Evolutionary conservation across 2,888 invertebrate species (phyloP).

Genomic region (Thymelicus acteon): DNA sequence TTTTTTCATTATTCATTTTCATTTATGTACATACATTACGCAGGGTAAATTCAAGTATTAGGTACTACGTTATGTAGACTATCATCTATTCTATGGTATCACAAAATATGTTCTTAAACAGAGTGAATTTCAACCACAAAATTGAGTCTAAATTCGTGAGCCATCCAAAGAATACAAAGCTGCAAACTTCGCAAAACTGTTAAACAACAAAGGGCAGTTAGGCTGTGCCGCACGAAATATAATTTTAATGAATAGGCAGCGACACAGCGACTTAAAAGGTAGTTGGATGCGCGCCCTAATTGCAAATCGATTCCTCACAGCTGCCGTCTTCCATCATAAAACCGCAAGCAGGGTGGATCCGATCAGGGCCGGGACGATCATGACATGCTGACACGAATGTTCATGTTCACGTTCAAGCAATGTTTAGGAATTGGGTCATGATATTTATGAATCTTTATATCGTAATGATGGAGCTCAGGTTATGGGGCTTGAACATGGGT

Average conservation of each 20-base stretch:
- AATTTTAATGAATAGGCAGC: conserved; percentile 40
- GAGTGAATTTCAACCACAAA: no score
- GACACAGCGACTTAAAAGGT: conserved; percentile 35
- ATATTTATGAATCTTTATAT: no score
- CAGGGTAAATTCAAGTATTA: no score
- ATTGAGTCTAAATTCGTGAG: no score
- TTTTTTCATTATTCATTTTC: no score
- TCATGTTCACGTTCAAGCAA: conserved; percentile 2
- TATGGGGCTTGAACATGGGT: no score
- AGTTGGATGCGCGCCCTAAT: conserved; percentile 54
- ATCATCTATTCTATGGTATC: no score
- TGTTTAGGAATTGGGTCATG: conserved; percentile 12
- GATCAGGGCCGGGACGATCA: conserved; percentile 5
- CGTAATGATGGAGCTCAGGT: no score
- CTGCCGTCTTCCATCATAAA: conserved; percentile 51
- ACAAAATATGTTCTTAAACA: no score
- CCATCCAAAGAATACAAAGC: background rate
- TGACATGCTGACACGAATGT: conserved; percentile 10
- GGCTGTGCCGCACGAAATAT: conserved; percentile 36
- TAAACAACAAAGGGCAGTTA: conserved; percentile 7
- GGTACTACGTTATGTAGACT: no score
- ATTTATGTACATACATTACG: no score
- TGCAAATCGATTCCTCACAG: conserved; percentile 64
- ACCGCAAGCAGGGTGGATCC: conserved; percentile 27
- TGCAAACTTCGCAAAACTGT: background rate